Evolutionary conservation across 2,113 vertebrate genomes (phyloP).

Genomic region (Ahaetulla prasina): DNA sequence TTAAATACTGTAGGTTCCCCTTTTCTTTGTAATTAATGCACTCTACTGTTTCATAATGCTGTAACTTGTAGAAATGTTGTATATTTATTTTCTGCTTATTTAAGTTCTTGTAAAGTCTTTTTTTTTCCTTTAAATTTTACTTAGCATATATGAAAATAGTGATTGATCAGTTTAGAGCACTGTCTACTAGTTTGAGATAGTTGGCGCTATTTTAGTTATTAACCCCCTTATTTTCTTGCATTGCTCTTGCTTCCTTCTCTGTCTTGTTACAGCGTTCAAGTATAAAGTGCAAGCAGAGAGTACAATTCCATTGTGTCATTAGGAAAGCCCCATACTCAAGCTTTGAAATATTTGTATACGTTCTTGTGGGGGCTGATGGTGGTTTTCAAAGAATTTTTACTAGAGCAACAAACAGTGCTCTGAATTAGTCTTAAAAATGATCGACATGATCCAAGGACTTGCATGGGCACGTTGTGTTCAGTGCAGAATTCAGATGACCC

Average conservation of each 20-base stretch:
- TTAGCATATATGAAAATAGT: slow-evolving; percentile 28
- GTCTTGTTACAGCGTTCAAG: background rate
- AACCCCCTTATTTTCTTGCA: background rate
- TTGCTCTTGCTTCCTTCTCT: background rate
- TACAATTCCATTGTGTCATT: background rate
- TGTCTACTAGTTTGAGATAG: slow-evolving; percentile 12
- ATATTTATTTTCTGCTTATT: slow-evolving; percentile 83
- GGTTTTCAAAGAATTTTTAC: background rate
- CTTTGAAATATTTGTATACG: background rate
- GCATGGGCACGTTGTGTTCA: background rate
- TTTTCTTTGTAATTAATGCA: slow-evolving; percentile 69
- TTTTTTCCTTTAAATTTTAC: slow-evolving; percentile 19
- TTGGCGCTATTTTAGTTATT: background rate
- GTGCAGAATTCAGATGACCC: background rate
- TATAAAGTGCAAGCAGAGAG: background rate
- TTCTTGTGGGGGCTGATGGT: background rate
- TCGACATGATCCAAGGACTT: background rate
- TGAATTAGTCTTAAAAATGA: slow-evolving; percentile 10
- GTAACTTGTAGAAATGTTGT: slow-evolving; percentile 75
- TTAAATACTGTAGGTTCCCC: slow-evolving; percentile 71
- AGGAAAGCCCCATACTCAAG: background rate
- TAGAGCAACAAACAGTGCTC: background rate
- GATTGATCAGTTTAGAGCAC: slow-evolving; percentile 35
- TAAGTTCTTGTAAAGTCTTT: slow-evolving; percentile 70
- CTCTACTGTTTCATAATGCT: slow-evolving; percentile 76